Evolutionary conservation across 2,888 invertebrate species (phyloP).

Genomic region (Callyntrura guangdongensis): DNA sequence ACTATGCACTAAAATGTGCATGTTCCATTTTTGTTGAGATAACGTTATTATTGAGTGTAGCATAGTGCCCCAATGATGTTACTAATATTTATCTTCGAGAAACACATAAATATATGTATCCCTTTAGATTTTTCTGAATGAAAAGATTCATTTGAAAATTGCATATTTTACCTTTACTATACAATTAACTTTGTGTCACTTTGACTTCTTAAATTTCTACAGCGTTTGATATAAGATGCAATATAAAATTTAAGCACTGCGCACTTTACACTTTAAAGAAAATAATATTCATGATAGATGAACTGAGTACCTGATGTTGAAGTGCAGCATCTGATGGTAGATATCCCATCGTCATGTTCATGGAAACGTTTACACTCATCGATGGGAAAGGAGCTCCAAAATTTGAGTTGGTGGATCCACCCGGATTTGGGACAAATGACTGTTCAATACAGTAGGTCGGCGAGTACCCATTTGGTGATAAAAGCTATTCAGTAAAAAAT

Average conservation of each 20-base stretch:
- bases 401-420: slow-evolving; percentile 85
- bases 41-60: neutral
- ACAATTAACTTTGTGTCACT: too few relatives aligned
- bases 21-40: neutral
- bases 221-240: too few relatives aligned
- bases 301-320: slow-evolving; percentile 74
- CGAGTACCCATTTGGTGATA: slow-evolving; percentile 85
- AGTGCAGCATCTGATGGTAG: slow-evolving; percentile 82
- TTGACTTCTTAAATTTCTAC: too few relatives aligned
- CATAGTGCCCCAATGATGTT: slow-evolving; percentile 19
- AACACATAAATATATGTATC: too few relatives aligned
- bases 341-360: slow-evolving; percentile 97
- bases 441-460: slow-evolving; percentile 85
- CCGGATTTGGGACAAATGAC: slow-evolving; percentile 82
- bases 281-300: neutral
- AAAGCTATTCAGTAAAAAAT: slow-evolving; percentile 69
- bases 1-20: neutral
- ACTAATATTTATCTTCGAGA: neutral
- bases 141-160: neutral
- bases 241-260: too few relatives aligned
- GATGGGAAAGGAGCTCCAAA: slow-evolving; percentile 91
- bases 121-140: neutral
- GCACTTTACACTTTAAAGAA: neutral
- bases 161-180: too few relatives aligned
- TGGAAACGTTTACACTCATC: slow-evolving; percentile 98